Percentiles rank a stretch among this genome's conserved stretches.
phyloP scores from a whole-genome alignment of 2,113 vertebrate genomes.

The Ancistrus triradiatus region DNA sequence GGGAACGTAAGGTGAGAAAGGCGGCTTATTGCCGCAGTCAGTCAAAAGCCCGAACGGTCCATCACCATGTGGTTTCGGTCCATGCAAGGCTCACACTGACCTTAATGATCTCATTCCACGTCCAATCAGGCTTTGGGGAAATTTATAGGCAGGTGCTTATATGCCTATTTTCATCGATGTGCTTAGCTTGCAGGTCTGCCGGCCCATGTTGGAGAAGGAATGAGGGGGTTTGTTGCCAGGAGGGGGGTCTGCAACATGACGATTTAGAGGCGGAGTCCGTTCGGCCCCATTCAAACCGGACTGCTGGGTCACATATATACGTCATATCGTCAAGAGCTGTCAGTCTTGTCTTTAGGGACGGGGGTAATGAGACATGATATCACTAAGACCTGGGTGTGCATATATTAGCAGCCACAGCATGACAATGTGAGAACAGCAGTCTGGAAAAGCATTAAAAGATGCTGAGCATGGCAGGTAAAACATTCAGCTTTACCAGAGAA shows the following conservation, averaged over 20 bases:
- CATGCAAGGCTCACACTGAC: constrained; percentile 57
- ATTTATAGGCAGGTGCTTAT: constrained; percentile 61
- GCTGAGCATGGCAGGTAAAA: too few relatives aligned
- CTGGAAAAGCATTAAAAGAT: constrained; percentile 11
- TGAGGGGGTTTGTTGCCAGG: background rate
- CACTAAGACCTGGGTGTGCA: background rate
- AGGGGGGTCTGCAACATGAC: constrained; percentile 4
- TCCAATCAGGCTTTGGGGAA: constrained; percentile 48
- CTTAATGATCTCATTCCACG: constrained; percentile 62
- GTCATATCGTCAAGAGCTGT: constrained; percentile 29
- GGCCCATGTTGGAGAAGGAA: background rate
- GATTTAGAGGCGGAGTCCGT: constrained; percentile 24
- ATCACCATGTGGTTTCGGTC: constrained; percentile 63
- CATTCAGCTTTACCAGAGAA: too few relatives aligned
- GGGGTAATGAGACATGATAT: constrained; percentile 17
- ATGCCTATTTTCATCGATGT: constrained; percentile 61
- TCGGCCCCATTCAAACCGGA: constrained; percentile 32
- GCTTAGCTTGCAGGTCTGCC: constrained; percentile 61
- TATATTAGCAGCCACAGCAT: constrained; percentile 11
- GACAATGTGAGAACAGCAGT: constrained; percentile 12
- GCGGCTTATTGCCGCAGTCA: constrained; percentile 69
- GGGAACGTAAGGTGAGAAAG: constrained; percentile 47
- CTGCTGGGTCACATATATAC: constrained; percentile 24
- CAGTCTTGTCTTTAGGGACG: constrained; percentile 6
- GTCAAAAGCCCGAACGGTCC: constrained; percentile 66